Percentiles rank a stretch among this genome's conserved stretches.
Evolutionary conservation across 2,113 vertebrate species (phyloP).

Genomic region (Paramisgurnus dabryanus): DNA sequence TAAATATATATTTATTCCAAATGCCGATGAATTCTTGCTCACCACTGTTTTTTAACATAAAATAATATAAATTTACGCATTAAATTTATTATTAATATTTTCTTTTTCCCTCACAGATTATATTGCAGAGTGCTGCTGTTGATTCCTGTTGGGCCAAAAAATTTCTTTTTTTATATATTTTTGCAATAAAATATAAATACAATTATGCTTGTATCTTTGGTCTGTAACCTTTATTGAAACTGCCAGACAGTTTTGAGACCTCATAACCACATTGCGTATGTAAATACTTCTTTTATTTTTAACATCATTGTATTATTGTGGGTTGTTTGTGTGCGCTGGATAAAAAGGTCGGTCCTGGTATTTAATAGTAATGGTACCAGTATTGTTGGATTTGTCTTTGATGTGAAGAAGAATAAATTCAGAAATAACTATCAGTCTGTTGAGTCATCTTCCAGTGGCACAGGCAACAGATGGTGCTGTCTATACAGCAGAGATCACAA

Average conservation of each 20-base stretch:
- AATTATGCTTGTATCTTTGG: neutral
- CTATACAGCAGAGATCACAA: slow-evolving; percentile 56
- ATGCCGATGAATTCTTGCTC: neutral
- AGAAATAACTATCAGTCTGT: slow-evolving; percentile 58
- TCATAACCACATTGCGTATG: neutral
- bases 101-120: slow-evolving; percentile 1
- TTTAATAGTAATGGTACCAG: slow-evolving; percentile 41
- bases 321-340: slow-evolving; percentile 6
- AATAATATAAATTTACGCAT: neutral
- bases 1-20: neutral
- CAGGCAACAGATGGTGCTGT: slow-evolving; percentile 71
- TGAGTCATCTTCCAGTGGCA: slow-evolving; percentile 50
- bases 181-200: slow-evolving; percentile 2
- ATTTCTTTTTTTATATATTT: neutral
- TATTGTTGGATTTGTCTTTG: slow-evolving; percentile 33
- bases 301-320: slow-evolving; percentile 7
- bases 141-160: neutral
- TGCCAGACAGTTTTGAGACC: neutral
- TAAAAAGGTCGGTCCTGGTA: slow-evolving; percentile 1
- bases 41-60: neutral
- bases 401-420: slow-evolving; percentile 53
- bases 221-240: slow-evolving; percentile 3
- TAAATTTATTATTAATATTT: slow-evolving; percentile 7
- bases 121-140: slow-evolving; percentile 1
- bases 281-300: neutral